Conservation (phyloP, 2,797 vertebrate genomes). For the Pseudochirops corinnae region DNA sequence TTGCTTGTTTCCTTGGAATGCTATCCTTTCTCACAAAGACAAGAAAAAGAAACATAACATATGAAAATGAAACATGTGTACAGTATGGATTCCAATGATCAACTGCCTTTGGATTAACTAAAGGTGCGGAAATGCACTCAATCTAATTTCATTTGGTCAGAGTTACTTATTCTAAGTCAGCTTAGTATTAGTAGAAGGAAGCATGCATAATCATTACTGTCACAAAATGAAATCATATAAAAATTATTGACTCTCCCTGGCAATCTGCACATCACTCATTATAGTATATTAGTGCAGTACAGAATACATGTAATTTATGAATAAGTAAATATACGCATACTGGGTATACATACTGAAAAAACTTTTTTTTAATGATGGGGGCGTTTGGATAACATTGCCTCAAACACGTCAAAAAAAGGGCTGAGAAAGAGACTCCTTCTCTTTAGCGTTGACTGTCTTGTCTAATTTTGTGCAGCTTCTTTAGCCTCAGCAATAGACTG, state of each 20-base stretch:
- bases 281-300: background rate
- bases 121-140: background rate
- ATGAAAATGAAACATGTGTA: background rate
- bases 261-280: background rate
- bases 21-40: background rate
- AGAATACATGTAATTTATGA: conserved; percentile 3
- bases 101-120: background rate
- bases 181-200: background rate
- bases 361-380: background rate
- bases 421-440: background rate
- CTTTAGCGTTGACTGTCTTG: background rate
- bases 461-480: background rate
- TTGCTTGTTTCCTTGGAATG: background rate
- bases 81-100: background rate
- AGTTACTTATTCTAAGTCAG: background rate
- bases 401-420: background rate
- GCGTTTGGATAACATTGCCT: background rate
- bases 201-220: background rate
- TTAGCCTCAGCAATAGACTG: background rate
- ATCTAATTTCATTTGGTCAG: background rate
- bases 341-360: background rate
- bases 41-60: background rate
- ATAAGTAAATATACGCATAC: background rate
- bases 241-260: background rate
- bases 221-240: background rate